Evolutionary conservation across 2,888 invertebrate genomes (phyloP), one percentile per base, ranked within the genome.

Genomic region (Lasioglossum villosulum): DNA sequence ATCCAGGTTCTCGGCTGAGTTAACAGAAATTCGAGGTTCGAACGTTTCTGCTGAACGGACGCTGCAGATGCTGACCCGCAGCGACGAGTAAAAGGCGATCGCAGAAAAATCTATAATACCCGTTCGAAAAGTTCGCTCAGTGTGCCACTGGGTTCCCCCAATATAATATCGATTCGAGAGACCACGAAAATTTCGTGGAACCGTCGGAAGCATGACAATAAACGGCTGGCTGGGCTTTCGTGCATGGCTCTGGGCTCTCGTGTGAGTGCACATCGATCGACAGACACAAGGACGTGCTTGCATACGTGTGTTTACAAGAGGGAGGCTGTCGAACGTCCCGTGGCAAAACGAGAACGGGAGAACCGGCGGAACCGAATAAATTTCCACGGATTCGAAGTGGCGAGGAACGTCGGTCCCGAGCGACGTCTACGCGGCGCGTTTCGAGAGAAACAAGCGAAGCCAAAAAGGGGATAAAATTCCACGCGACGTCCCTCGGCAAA

Each of bases 261-360:
- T 76, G 81, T 79, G 78, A 75, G 80, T 87, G 86, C 75, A 85
- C 88, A 87, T 87, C 81, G 84, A 87, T 88, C 85, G 85, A 78
- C 59, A 75, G 77, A 83, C 71, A 76, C 78, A 73, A 74, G 37
- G 48, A 52, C 27, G 48, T 42, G 63, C 63, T 56, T 83, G 71
- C 70, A 78, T 71, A 83, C 68, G 83, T 78, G 76, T 87, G 85
- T 87, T 86, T 87, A 88, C 80, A 85, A 52, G 75, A 82, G 42
- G 63, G 73, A 27, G 83, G 75, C 82, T 84, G 78, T 37, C 39
- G 52, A 70, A 48, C 42, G 68, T 83, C 83, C 56, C 68, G n/a
- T 71, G 42, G 23, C 59, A 59, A 70, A 86, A 78, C 48, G 56
- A 75, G 75, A 78, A 59, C 14, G 42, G 34, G 6, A 23, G 37